Base-by-base conservation (phyloP, 35 echinoderm and acorn worm species). In the Nesometra sesokonis region DNA sequence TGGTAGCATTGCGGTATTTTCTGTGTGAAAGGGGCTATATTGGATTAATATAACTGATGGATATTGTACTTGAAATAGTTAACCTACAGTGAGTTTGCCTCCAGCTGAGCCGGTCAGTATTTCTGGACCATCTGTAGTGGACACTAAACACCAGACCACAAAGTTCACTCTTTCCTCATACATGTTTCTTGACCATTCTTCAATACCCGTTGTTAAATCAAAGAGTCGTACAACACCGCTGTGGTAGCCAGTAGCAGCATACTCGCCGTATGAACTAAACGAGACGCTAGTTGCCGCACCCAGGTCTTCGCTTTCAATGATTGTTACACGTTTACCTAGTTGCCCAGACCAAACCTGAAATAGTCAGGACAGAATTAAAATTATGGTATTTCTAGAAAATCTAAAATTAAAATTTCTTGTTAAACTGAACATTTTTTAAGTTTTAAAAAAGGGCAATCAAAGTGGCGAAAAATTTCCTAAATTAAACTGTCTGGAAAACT, bases 271-370 rank as follows among this genome's bases (percentile, higher is more conserved):
- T 4, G 87, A 57, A 82, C 85, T 94, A 86, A 99, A 87, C 31
- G 82, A 82, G 11, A 87, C 80, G 4, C 82, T 77, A 13, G 92
- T 92, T 19, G 88, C 88, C 76, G 40, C 32, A 19, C 76, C 39
- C 21, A 86, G 80, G 29, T 88, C 82, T 34, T 85, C 80, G 13
- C 85, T 46, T 3, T 86, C 87, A 31, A 91, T 38, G 29, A 80
- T 88, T 11, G 67, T 57, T 17, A 92, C 35, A 78, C 87, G 87
- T 33, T 85, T 89, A 35, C 96, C 96, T 0, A 99, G 86, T 82
- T 91, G 94, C 5, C 96, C 96, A 21, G 96, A 99, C 96, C 96
- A 99, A 13, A 99, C 86, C 96, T 99, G n/a, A n/a, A n/a, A n/a
- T n/a, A n/a, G n/a, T n/a, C n/a, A n/a, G n/a, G n/a, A n/a, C n/a